Conservation (phyloP, 2,113 vertebrate genomes). For the Melierax canorus region DNA sequence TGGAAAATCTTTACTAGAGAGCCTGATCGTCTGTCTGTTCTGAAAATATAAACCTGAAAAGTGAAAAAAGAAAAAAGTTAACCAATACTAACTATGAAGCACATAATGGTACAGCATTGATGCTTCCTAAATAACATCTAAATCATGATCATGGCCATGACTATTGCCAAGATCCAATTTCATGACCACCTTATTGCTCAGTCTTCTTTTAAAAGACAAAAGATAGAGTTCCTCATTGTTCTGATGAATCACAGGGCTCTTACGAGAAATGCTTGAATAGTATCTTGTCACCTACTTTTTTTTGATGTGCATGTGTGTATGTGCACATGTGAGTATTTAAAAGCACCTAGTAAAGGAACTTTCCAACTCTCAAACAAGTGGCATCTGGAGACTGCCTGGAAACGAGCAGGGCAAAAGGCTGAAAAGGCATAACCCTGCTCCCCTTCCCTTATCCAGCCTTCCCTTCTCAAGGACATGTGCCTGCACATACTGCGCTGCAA, state of each 20-base stretch:
- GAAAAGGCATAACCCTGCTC: not conserved
- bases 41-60: conserved; percentile 93
- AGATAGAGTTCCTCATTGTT: not conserved
- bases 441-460: not conserved
- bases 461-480: not conserved
- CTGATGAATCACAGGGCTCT: not conserved
- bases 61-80: not conserved
- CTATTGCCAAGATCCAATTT: not conserved
- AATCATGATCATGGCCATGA: not conserved
- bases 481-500: not conserved
- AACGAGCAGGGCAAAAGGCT: not conserved
- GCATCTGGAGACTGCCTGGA: not conserved
- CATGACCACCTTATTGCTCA: not conserved
- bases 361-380: not conserved
- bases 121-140: not conserved
- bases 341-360: not conserved
- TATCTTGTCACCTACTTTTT: not conserved
- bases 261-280: not conserved
- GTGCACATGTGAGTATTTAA: not conserved
- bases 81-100: not conserved
- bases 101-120: not conserved
- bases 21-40: conserved; percentile 81
- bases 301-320: rapidly evolving
- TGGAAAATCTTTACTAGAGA: conserved; percentile 92
- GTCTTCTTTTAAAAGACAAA: not conserved